Base-by-base conservation (phyloP, 2,888 invertebrate species). In the Cheilosia impressa region DNA sequence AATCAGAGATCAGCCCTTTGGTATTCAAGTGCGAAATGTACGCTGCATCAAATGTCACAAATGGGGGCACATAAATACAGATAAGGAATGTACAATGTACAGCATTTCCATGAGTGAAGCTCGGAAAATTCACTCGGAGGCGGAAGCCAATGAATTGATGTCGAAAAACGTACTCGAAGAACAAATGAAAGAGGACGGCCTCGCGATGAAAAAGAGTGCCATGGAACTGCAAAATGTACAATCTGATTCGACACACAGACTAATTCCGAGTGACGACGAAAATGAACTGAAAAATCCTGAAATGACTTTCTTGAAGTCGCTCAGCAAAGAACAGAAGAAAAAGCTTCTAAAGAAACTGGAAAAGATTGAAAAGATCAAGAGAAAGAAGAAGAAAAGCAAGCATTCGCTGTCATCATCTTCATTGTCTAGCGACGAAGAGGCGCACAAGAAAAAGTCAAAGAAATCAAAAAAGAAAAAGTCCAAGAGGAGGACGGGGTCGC, bases 21-120 rank as follows among this genome's bases (percentile, higher is more conserved):
- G 99, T 45, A 99, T 99, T 89, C 95, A 98, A 93, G 98, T 99
- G 2, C 93, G 98, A 71, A 98, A 99, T 93, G 99, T 99, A 0
- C 94, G 99, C 41, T 99, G 99, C 90, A 98, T 99, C 79, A 99
- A 99, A 92, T 99, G 99, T 90, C 98, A 99, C 91, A 98, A 98
- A 91, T 99, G 99, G 99, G 99, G 99, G 9, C 99, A 99, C 91
- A 91, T 91, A 15, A 91, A 91, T 91, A 88, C 93, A 93, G 98
- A 98, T 91, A 97, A 97, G 89, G 99, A 99, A 93, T 99, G 99
- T 92, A 97, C 98, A 5, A 95, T 99, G 94, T 99, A 95, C 92
- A 96, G 95, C 90, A 94, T 95, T 89, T 96, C 95, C 41, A 97
- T 96, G 95, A 96, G 96, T 90, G 96, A 96, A 88, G 96, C 96